A percentile compares a stretch with the other conserved stretches of the same genome.
phyloP scores from a whole-genome alignment of 30 jellyfish, hydroid and myxozoan genomes.

The Cassiopea xamachana region DNA sequence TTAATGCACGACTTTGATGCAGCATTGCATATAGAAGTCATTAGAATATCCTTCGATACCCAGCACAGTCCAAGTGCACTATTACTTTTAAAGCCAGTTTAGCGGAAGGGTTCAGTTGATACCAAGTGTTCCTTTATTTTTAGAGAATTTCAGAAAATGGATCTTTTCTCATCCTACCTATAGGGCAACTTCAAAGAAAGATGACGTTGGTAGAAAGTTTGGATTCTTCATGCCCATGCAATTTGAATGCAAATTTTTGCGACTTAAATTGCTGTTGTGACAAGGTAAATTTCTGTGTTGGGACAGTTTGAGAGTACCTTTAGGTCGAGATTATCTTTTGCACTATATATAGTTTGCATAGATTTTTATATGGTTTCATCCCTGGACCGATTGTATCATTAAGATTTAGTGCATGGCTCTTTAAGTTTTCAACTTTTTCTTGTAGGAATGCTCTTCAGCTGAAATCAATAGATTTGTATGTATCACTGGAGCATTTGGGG shows the following conservation, averaged over 20 bases:
- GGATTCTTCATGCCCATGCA: slow-evolving; percentile 72
- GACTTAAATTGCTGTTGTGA: slow-evolving; percentile 81
- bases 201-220: slow-evolving; percentile 63
- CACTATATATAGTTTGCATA: too few species aligned
- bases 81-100: too few species aligned
- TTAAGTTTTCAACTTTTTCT: not conserved
- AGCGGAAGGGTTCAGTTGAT: too few species aligned
- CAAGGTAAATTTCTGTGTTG: slow-evolving; percentile 23
- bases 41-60: too few species aligned
- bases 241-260: slow-evolving; percentile 37
- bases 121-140: too few species aligned
- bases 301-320: too few species aligned
- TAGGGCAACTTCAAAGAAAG: slow-evolving; percentile 45
- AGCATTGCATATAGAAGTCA: too few species aligned
- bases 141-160: not conserved
- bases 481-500: slow-evolving; percentile 67
- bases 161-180: not conserved
- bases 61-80: too few species aligned
- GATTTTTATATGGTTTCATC: not conserved
- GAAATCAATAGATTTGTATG: slow-evolving; percentile 52
- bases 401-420: not conserved
- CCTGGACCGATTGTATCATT: not conserved
- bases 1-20: too few species aligned
- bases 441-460: slow-evolving; percentile 61
- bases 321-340: too few species aligned